Base-by-base conservation (phyloP, 2,888 invertebrate species). In the Rugalucina vietnamica region DNA sequence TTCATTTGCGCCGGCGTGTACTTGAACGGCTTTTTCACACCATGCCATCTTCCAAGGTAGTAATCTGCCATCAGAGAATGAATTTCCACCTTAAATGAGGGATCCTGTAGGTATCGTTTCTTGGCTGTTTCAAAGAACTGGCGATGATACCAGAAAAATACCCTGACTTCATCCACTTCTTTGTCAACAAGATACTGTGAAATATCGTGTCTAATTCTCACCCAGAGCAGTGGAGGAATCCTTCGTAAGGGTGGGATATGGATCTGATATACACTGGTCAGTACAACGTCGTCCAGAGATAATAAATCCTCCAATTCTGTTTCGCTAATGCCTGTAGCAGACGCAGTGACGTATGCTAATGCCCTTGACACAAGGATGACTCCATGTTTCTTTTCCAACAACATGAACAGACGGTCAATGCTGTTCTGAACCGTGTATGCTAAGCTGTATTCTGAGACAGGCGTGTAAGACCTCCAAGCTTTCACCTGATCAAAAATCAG, bases 121-220 rank as follows among this genome's bases (percentile, higher is more conserved):
- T 86, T 83, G 27, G 93, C 93, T 24, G 91, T 90, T 76, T 93
- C 91, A 60, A 90, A 90, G 78, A 94, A 94, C 84, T 93, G 93
- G 14, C 92, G 86, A 81, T 94, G 94, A 77, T 93, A 93, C 94
- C 94, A 94, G 60, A 90, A 90, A 73, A 92, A 89, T 0, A 92
- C 93, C 1, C 90, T 75, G 21, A 91, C 93, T n/a, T 92, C 93
- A 79, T 93, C 93, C 0, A 92, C 92, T 36, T 92, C 91, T 29
- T 92, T 87, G 78, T 93, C 92, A 0, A 90, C 91, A n/a, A 93
- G 88, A 82, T 93, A 93, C 37, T 91, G 91, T n/a, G 86, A 80
- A 18, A 93, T 87, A 65, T 92, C 93, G 74, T 90, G 77, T 24
- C 91, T 86, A 4, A 93, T 81, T 1, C 94, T 82, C 10, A 93